phyloP scores from a whole-genome alignment of 2,797 vertebrate species.

The Heliangelus exortis region DNA sequence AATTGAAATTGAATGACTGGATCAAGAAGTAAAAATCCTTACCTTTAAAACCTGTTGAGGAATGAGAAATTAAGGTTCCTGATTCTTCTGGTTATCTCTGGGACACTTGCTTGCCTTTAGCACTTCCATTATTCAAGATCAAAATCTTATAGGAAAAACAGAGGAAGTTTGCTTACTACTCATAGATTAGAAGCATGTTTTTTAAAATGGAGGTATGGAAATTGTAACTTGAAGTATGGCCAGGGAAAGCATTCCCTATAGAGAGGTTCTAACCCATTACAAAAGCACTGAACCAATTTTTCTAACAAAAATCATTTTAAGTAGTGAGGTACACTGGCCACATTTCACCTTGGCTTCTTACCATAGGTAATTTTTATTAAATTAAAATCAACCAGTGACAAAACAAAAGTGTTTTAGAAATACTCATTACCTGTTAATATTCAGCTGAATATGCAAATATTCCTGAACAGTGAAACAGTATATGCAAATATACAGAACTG shows the following conservation, averaged over 20 bases:
- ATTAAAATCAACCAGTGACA: background rate
- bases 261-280: background rate
- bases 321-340: background rate
- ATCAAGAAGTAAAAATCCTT: constrained; percentile 9
- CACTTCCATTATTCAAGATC: background rate
- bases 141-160: background rate
- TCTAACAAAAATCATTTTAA: background rate
- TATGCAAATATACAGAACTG: background rate
- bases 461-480: background rate
- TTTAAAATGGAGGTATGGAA: background rate
- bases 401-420: background rate
- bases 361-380: background rate
- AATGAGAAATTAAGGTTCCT: background rate
- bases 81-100: background rate
- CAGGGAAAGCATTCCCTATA: background rate
- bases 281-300: background rate
- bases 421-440: background rate
- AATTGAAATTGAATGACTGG: background rate
- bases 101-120: background rate
- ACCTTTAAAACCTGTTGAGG: constrained; percentile 9
- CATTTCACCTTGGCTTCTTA: background rate
- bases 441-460: background rate
- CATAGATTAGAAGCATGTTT: background rate
- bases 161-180: background rate
- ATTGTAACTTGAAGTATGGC: background rate